Percentiles rank a stretch among this genome's conserved stretches.
These are phyloP conservation scores for Cryptocheilus praepositus DNA, from an alignment of 2,888 invertebrate species.

Conservation along the genomic window DNA sequence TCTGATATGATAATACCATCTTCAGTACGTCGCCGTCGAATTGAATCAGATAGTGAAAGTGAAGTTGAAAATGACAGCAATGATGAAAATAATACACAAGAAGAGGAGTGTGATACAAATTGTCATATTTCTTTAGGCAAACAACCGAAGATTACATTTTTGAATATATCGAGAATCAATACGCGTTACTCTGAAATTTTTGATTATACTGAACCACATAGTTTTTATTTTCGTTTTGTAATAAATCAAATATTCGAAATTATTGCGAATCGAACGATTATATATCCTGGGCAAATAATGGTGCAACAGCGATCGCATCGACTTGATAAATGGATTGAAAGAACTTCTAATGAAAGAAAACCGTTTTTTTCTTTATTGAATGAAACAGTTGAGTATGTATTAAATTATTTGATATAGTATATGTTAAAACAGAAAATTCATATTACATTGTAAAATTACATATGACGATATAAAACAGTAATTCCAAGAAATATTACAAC, in stretches of 20 bases:
- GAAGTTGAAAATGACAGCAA: slow-evolving; percentile 28
- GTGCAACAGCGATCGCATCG: slow-evolving; percentile 32
- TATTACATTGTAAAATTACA: too few relatives aligned
- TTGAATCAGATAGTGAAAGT: slow-evolving; percentile 34
- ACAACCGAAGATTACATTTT: slow-evolving; percentile 26
- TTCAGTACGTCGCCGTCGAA: slow-evolving; percentile 31
- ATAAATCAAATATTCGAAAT: too few relatives aligned
- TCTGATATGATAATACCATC: slow-evolving; percentile 31
- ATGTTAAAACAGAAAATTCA: too few relatives aligned
- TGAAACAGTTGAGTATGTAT: too few relatives aligned
- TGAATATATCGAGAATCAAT: slow-evolving; percentile 30
- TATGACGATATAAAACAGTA: too few relatives aligned
- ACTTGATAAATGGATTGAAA: slow-evolving; percentile 47
- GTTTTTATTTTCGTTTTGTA: slow-evolving; percentile 38
- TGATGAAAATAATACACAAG: slow-evolving; percentile 28
- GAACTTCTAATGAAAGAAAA: slow-evolving; percentile 39
- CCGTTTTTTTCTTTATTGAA: slow-evolving; percentile 16
- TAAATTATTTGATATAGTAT: too few relatives aligned
- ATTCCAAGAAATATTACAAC: too few relatives aligned
- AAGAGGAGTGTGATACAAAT: slow-evolving; percentile 20
- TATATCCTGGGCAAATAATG: slow-evolving; percentile 26
- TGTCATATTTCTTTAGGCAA: slow-evolving; percentile 13
- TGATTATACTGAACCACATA: slow-evolving; percentile 32
- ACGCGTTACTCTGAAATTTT: slow-evolving; percentile 25
- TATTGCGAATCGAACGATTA: slow-evolving; percentile 35